These are phyloP conservation scores for Drosophila orena DNA, from an alignment of 1,140 invertebrate species.

Conservation along the genomic window DNA sequence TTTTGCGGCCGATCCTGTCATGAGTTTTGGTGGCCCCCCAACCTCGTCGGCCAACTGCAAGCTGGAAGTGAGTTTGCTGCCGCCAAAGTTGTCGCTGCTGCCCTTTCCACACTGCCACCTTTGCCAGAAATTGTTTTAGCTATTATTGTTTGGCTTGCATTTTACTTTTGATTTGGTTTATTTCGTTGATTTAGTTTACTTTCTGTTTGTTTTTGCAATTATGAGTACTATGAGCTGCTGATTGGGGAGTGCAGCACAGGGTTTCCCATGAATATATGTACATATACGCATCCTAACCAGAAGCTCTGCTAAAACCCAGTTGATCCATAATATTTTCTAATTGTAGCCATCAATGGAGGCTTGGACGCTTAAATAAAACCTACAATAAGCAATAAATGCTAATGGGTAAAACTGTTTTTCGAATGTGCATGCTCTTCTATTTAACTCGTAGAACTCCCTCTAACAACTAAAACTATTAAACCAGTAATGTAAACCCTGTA, in stretches of 20 bases:
- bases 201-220: constrained; percentile 33
- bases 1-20: constrained; percentile 32
- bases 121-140: constrained; percentile 12
- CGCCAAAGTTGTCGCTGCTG: constrained; percentile 8
- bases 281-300: constrained; percentile 37
- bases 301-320: constrained; percentile 37
- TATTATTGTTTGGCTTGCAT: constrained; percentile 34
- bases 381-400: constrained; percentile 75
- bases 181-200: constrained; percentile 12
- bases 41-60: constrained; percentile 53
- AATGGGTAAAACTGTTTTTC: constrained; percentile 83
- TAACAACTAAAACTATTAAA: constrained; percentile 22
- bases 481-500: background rate
- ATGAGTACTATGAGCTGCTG: constrained; percentile 24
- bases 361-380: constrained; percentile 85
- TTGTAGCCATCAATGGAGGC: constrained; percentile 85
- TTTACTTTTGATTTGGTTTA: constrained; percentile 7
- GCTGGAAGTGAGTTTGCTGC: constrained; percentile 76
- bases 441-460: constrained; percentile 17
- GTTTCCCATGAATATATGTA: too few relatives aligned
- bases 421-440: constrained; percentile 75
- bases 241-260: background rate
- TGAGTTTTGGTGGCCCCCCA: constrained; percentile 29
- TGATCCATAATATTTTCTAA: constrained; percentile 80
- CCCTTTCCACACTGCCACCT: constrained; percentile 14